Evolutionary conservation across 2,888 invertebrate genomes (phyloP), one percentile per base, ranked within the genome.

Genomic region (Ametastegia equiseti): DNA sequence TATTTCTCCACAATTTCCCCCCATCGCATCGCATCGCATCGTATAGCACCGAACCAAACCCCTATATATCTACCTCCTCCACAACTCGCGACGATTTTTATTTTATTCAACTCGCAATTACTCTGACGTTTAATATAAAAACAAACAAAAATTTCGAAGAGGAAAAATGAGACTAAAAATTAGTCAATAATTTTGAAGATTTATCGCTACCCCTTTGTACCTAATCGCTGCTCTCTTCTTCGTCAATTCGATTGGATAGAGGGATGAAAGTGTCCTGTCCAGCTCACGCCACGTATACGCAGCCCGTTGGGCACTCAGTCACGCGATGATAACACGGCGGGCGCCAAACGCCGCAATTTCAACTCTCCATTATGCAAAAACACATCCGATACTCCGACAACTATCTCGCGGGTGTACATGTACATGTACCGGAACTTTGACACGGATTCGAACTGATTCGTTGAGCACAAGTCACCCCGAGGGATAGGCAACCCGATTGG

Each of bases 311-410:
- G 84, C 82, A 85, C 83, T 84, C 85, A 85, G 88, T 89, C 87
- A 86, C 83, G 86, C 86, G 87, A 84, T 82, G 87, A 84, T 86
- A 86, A 88, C 85, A 83, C 84, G 82, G 83, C 54, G 82, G 85
- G 86, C 86, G 83, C 82, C 83, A 80, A 75, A 82, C 81, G 83
- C 81, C 84, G 81, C 80, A 82, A 84, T 86, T 86, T 87, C 84
- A 85, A 86, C 88, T 84, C 86, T 85, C 85, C 83, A 88, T 88
- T 88, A 88, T 88, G 88, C 88, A 88, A 87, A 88, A 85, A 84
- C 85, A 85, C 83, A 84, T 82, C 63, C 78, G 78, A 78, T n/a
- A 19, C 11, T 36, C 15, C 33, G 36, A 50, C 75, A 50, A 54
- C 33, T 54, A 1, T 11, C 19, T 36, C 39, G n/a, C n/a, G n/a